These are phyloP conservation scores for Spheniscus humboldti DNA, from an alignment of 2,797 vertebrate genomes.

Conservation along the genomic window DNA sequence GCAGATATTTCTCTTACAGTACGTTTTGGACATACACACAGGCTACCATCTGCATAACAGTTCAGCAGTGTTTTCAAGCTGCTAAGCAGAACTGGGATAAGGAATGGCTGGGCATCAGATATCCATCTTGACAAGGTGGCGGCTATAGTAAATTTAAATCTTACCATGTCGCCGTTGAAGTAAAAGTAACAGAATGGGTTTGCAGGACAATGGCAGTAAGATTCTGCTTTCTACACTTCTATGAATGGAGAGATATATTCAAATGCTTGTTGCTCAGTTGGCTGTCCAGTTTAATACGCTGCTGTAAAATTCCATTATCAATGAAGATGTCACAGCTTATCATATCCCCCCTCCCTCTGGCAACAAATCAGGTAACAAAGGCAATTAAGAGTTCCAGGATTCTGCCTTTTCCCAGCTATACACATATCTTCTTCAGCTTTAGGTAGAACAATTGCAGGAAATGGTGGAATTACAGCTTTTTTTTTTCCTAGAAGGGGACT, in stretches of 20 bases:
- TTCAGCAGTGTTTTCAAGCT: background rate
- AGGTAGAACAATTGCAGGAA: conserved; percentile 82
- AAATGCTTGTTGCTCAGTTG: background rate
- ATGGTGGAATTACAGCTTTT: conserved; percentile 66
- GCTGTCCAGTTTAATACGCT: background rate
- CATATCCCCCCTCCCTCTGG: conserved; percentile 37
- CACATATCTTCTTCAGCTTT: conserved; percentile 72
- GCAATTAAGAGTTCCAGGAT: conserved; percentile 70
- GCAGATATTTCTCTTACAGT: background rate
- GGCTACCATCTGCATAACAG: background rate
- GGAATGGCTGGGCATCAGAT: background rate
- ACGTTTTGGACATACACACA: background rate
- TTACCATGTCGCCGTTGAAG: background rate
- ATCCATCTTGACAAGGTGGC: background rate
- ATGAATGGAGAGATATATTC: background rate
- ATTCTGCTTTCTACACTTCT: background rate
- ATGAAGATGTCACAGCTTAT: conserved; percentile 20
- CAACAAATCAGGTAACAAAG: conserved; percentile 68
- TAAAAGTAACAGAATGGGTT: background rate
- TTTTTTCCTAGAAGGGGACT: conserved; percentile 72
- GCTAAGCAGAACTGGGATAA: background rate
- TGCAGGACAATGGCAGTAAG: background rate
- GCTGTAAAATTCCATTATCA: conserved; percentile 71
- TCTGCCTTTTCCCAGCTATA: conserved; percentile 69
- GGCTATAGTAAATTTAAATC: background rate